These are phyloP conservation scores for Nomada lathburiana DNA, from an alignment of 2,888 invertebrate species.

Conservation along the genomic window DNA sequence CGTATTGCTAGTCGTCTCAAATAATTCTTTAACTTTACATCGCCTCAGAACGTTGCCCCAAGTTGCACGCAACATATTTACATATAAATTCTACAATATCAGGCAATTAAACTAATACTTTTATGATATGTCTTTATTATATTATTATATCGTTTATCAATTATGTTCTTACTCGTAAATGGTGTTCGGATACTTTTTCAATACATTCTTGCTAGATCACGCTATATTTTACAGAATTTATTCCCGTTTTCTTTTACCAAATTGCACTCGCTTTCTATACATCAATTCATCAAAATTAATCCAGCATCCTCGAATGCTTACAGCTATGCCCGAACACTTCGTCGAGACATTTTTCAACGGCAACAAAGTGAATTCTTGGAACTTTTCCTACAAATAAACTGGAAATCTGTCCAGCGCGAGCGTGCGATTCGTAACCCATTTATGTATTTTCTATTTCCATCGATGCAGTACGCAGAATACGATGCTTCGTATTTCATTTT, in stretches of 20 bases:
- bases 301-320: conserved; percentile 39
- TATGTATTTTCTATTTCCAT: neutral
- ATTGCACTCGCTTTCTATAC: conserved; percentile 41
- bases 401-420: conserved; percentile 1
- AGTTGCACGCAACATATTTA: conserved; percentile 81
- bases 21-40: conserved; percentile 43
- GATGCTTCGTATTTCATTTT: neutral
- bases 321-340: conserved; percentile 33
- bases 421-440: conserved; percentile 10
- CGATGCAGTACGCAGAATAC: conserved; percentile 16
- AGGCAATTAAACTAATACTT: conserved; percentile 82
- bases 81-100: conserved; percentile 82
- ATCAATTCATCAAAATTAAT: conserved; percentile 38
- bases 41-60: conserved; percentile 64
- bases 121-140: conserved; percentile 84
- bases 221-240: conserved; percentile 49
- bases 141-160: conserved; percentile 79
- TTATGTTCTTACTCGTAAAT: conserved; percentile 78
- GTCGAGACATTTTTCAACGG: conserved; percentile 10
- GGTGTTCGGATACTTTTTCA: conserved; percentile 68
- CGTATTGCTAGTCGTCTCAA: conserved; percentile 11
- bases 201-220: conserved; percentile 36
- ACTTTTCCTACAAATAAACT: conserved; percentile 8
- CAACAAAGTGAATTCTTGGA: neutral
- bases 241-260: conserved; percentile 16